Percentiles rank a stretch among this genome's conserved stretches.
Evolutionary conservation across 2,797 vertebrate species (phyloP).

Genomic region (Anniella stebbinsi): DNA sequence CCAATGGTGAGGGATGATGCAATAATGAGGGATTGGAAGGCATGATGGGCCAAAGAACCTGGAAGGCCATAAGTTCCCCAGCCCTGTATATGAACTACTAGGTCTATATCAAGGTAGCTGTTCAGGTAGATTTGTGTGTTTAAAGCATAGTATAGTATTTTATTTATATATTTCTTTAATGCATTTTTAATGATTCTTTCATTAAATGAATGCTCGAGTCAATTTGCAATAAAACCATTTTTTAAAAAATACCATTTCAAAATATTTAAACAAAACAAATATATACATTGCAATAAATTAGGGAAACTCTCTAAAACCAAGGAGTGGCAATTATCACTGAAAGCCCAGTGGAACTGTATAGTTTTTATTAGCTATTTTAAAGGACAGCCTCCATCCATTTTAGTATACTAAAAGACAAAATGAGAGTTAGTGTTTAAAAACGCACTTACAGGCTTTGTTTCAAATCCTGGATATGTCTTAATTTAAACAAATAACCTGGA

Average conservation of each 20-base stretch:
- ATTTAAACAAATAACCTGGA: conserved; percentile 45
- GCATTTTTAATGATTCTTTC: not conserved
- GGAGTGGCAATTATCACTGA: not conserved
- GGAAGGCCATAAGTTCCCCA: no score
- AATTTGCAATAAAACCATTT: not conserved
- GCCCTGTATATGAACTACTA: not conserved
- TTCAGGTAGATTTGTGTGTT: conserved; percentile 19
- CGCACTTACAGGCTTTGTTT: not conserved
- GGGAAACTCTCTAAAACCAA: not conserved
- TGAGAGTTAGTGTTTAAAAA: conserved; percentile 24
- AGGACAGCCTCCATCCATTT: not conserved
- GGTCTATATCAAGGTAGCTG: not conserved
- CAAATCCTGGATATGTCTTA: conserved; percentile 37
- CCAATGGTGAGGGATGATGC: no score
- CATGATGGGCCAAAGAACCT: no score
- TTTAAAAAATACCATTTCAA: not conserved
- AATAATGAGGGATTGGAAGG: no score
- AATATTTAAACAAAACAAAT: not conserved
- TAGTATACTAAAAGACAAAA: conserved; percentile 11
- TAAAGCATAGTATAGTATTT: not conserved
- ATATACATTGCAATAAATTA: not conserved
- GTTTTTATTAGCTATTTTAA: not conserved
- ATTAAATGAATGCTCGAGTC: not conserved
- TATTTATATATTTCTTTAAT: not conserved
- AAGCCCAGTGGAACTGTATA: not conserved